A percentile compares a stretch with the other conserved stretches of the same genome.
These are phyloP conservation scores for Isotomurus palustris DNA, from an alignment of 2,888 invertebrate species.

Conservation along the genomic window DNA sequence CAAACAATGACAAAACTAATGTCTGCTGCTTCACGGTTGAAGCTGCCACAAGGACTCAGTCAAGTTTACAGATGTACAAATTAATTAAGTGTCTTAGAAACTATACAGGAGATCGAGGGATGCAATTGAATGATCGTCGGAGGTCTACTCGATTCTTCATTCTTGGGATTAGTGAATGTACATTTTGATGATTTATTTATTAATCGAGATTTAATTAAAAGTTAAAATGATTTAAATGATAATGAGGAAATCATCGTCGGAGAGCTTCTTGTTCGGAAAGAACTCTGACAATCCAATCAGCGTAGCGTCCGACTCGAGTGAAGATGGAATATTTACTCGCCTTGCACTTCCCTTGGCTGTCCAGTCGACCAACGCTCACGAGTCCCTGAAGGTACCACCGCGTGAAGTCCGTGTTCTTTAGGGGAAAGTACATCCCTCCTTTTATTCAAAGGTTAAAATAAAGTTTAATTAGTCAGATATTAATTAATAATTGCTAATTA, in stretches of 20 bases:
- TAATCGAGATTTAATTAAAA: background rate
- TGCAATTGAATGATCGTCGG: too few relatives aligned
- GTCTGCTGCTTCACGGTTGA: too few relatives aligned
- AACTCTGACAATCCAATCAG: slow-evolving; percentile 36
- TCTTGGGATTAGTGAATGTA: too few relatives aligned
- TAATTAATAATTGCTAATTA: background rate
- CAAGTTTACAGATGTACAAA: too few relatives aligned
- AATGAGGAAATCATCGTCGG: too few relatives aligned
- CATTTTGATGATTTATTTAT: too few relatives aligned
- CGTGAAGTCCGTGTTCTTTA: slow-evolving; percentile 1
- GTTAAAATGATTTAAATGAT: background rate
- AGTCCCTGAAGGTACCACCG: slow-evolving; percentile 42
- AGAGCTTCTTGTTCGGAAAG: slow-evolving; percentile 20
- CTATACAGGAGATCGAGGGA: too few relatives aligned
- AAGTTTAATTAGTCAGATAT: background rate
- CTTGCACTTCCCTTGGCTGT: slow-evolving; percentile 37
- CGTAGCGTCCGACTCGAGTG: slow-evolving; percentile 38
- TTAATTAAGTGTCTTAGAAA: too few relatives aligned
- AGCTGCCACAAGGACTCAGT: too few relatives aligned
- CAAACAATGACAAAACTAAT: too few relatives aligned
- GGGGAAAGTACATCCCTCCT: slow-evolving; percentile 31
- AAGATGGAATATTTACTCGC: slow-evolving; percentile 36
- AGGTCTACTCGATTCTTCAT: too few relatives aligned
- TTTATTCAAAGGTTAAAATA: background rate
- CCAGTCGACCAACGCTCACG: slow-evolving; percentile 37